Evolutionary conservation across 23 tunicate genomes (phyloP).

Genomic region (Botrylloides violaceus): DNA sequence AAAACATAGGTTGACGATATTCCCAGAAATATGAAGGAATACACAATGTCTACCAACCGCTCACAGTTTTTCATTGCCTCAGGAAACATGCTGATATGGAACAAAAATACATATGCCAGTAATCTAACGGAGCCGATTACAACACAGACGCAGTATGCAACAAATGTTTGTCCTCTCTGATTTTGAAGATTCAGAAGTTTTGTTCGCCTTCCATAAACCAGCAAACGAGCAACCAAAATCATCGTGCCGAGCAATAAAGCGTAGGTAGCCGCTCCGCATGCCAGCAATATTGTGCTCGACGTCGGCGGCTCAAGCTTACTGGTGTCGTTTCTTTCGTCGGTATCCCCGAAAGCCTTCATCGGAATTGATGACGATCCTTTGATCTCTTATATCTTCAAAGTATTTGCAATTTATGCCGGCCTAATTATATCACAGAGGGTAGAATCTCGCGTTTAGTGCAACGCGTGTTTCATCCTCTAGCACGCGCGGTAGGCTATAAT

Average conservation of each 20-base stretch:
- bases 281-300: not conserved
- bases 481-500: too few relatives aligned
- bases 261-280: not conserved
- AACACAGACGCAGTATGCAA: not conserved
- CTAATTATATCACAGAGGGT: too few relatives aligned
- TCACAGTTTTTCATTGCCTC: not conserved
- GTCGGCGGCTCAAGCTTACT: too few relatives aligned
- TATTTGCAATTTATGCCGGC: too few relatives aligned
- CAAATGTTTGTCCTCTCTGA: not conserved
- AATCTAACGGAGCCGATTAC: not conserved
- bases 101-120: not conserved
- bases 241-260: not conserved
- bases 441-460: too few relatives aligned
- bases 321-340: too few relatives aligned
- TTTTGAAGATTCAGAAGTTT: not conserved
- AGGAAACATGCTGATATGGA: not conserved
- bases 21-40: not conserved
- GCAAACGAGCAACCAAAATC: not conserved
- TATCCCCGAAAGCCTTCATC: too few relatives aligned
- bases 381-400: too few relatives aligned
- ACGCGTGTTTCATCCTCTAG: too few relatives aligned
- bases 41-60: not conserved
- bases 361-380: too few relatives aligned
- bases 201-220: not conserved
- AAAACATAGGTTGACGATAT: not conserved